Evolutionary conservation across 2,888 invertebrate genomes (phyloP).

Genomic region (Chirona hameri): DNA sequence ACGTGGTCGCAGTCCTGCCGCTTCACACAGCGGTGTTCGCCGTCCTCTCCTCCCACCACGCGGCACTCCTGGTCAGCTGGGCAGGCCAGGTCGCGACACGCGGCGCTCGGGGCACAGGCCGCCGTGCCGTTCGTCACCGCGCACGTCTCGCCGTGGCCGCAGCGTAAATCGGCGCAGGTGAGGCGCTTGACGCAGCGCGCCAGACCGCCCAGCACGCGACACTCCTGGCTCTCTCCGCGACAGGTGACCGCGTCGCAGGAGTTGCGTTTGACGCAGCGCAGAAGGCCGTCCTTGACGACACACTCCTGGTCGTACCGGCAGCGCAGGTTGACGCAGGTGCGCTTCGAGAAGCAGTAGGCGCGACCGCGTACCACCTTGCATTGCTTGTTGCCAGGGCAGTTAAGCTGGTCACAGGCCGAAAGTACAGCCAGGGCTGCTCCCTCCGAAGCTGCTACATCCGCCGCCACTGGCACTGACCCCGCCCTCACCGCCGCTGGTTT

Average conservation of each 20-base stretch:
- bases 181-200: constrained; percentile 1
- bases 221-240: neutral
- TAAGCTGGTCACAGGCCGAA: neutral
- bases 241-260: neutral
- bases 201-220: neutral
- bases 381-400: neutral
- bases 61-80: neutral
- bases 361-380: neutral
- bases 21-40: neutral
- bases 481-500: too few species aligned
- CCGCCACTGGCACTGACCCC: too few species aligned
- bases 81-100: neutral
- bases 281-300: neutral
- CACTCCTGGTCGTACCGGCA: constrained; percentile 26
- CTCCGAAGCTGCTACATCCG: too few species aligned
- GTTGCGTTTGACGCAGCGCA: neutral
- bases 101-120: neutral
- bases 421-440: too few species aligned
- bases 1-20: neutral
- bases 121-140: neutral
- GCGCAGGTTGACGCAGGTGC: neutral
- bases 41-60: neutral
- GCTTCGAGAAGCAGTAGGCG: neutral
- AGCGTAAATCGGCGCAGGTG: neutral
- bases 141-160: neutral